These are phyloP conservation scores for Chloebia gouldiae DNA, from an alignment of 2,113 vertebrate genomes.

Conservation along the genomic window DNA sequence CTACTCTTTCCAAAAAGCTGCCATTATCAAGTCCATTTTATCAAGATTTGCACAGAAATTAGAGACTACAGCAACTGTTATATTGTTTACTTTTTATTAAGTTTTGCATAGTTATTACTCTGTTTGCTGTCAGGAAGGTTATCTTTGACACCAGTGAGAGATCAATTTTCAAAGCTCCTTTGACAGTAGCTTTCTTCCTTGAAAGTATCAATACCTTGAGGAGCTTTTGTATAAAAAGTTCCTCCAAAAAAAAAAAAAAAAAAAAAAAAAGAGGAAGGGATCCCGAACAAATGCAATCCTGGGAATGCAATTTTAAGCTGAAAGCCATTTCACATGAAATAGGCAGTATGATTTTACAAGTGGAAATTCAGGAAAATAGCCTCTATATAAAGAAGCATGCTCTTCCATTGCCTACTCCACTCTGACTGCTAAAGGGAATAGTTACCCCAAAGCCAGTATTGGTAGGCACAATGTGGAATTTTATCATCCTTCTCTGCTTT, in stretches of 20 bases:
- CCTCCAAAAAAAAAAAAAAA: not conserved
- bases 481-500: constrained; percentile 43
- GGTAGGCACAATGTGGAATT: not conserved
- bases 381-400: constrained; percentile 3
- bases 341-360: constrained; percentile 34
- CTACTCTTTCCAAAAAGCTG: not conserved
- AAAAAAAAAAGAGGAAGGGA: not conserved
- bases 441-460: not conserved
- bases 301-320: constrained; percentile 1
- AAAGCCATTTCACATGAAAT: constrained; percentile 1
- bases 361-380: constrained; percentile 22
- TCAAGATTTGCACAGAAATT: not conserved
- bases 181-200: not conserved
- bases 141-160: not conserved
- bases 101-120: not conserved
- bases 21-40: not conserved
- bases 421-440: constrained; percentile 41
- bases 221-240: not conserved
- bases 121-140: not conserved
- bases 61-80: not conserved
- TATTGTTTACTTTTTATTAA: not conserved
- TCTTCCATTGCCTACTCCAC: not conserved
- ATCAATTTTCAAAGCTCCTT: not conserved
- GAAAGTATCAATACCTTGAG: not conserved
- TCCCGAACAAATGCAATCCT: constrained; percentile 2